phyloP scores from a whole-genome alignment of 2,888 invertebrate species.

The Patella pellucida region DNA sequence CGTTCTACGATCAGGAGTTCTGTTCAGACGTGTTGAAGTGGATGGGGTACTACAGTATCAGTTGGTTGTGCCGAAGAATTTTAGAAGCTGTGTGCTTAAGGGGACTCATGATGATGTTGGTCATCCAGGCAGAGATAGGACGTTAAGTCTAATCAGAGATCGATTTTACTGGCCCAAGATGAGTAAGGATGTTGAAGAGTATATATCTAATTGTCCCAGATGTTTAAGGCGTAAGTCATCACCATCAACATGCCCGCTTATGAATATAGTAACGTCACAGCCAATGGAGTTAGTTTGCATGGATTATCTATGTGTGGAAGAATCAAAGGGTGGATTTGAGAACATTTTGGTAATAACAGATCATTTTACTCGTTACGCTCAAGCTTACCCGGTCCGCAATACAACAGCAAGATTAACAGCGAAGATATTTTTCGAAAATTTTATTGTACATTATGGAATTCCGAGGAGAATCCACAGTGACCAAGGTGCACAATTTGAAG shows the following conservation, averaged over 20 bases:
- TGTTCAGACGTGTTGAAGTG: background rate
- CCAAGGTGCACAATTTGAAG: too few species aligned
- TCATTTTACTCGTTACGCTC: too few species aligned
- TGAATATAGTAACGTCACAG: constrained; percentile 28
- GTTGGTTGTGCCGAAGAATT: constrained; percentile 30
- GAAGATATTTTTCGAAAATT: too few species aligned
- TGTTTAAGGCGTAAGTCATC: constrained; percentile 27
- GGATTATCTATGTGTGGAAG: constrained; percentile 35
- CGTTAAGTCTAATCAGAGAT: constrained; percentile 27
- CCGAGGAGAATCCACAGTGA: too few species aligned
- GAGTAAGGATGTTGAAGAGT: constrained; percentile 26
- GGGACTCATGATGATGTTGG: constrained; percentile 37
- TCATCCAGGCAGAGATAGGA: constrained; percentile 34
- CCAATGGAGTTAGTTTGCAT: constrained; percentile 35
- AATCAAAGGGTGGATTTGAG: too few species aligned
- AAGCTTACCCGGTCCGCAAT: too few species aligned
- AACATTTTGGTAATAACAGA: too few species aligned
- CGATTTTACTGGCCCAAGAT: constrained; percentile 42
- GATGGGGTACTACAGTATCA: constrained; percentile 15
- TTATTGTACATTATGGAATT: too few species aligned
- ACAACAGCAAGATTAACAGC: too few species aligned
- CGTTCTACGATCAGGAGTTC: background rate
- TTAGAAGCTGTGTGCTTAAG: too few species aligned
- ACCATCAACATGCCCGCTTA: constrained; percentile 20
- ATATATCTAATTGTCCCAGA: constrained; percentile 23